Conservation (phyloP, 2,888 invertebrate species). For the Xanthorhoe designata region DNA sequence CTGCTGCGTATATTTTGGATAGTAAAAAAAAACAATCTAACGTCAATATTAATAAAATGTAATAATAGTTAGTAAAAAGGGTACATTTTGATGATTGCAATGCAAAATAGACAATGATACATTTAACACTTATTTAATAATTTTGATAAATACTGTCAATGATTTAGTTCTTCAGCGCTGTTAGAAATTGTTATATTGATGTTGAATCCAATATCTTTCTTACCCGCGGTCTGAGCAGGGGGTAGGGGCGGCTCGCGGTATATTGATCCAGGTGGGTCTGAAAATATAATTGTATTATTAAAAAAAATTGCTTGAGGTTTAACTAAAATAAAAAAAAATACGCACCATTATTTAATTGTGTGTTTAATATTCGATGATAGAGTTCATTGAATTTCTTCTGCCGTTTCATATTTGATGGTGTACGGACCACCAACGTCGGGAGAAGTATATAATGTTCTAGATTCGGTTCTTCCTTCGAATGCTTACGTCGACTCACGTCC, state of each 20-base stretch:
- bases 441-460: conserved; percentile 75
- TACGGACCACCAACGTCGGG: conserved; percentile 75
- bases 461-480: conserved; percentile 65
- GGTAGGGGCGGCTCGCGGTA: conserved; percentile 26
- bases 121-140: conserved; percentile 10
- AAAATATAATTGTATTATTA: conserved; percentile 37
- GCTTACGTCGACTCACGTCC: conserved; percentile 62
- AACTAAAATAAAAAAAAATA: background rate
- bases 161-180: conserved; percentile 40
- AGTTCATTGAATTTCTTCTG: conserved; percentile 79
- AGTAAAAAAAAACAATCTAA: too few species aligned
- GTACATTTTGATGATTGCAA: conserved; percentile 16
- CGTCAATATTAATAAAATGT: background rate
- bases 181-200: conserved; percentile 61
- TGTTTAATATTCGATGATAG: conserved; percentile 74
- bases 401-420: conserved; percentile 76
- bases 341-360: conserved; percentile 65
- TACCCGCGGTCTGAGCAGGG: conserved; percentile 42
- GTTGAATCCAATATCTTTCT: conserved; percentile 70
- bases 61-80: conserved; percentile 18
- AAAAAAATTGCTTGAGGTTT: background rate
- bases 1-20: too few species aligned
- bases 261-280: conserved; percentile 51
- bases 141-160: conserved; percentile 22
- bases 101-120: conserved; percentile 19